Percentiles rank a stretch among this genome's conserved stretches.
Evolutionary conservation across 1,140 invertebrate species (phyloP).

Genomic region (Trypoxylus dichotomus): DNA sequence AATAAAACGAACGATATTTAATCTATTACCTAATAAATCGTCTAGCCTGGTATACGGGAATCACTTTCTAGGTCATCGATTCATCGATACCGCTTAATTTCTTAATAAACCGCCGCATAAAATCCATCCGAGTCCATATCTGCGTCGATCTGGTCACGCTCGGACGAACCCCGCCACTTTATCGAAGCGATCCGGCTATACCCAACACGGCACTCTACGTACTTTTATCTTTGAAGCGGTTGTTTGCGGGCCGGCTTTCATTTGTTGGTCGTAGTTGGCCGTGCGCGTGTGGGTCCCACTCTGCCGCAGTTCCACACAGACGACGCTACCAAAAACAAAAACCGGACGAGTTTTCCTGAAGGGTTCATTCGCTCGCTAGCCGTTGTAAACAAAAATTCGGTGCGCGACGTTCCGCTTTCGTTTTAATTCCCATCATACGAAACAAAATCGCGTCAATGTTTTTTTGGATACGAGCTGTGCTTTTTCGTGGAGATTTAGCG

Average conservation of each 20-base stretch:
- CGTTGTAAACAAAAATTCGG: not conserved
- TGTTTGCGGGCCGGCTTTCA: conserved; percentile 45
- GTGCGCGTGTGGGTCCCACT: not conserved
- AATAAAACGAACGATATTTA: no score
- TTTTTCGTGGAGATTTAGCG: not conserved
- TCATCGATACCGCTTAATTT: not conserved
- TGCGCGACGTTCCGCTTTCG: not conserved
- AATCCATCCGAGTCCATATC: not conserved
- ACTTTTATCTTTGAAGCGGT: conserved; percentile 48
- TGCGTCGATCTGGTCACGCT: not conserved
- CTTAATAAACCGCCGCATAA: not conserved
- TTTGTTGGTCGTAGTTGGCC: conserved; percentile 36
- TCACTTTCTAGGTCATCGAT: not conserved
- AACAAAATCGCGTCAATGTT: not conserved
- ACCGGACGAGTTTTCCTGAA: not conserved
- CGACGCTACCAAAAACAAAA: not conserved
- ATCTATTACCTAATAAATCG: not conserved
- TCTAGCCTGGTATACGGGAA: not conserved
- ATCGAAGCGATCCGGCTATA: conserved; percentile 19
- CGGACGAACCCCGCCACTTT: not conserved
- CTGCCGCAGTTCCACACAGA: not conserved
- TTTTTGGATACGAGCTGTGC: not conserved
- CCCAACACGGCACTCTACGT: conserved; percentile 40
- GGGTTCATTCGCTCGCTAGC: not conserved
- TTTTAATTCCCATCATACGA: not conserved